Percentiles rank a stretch among this genome's conserved stretches.
These are phyloP conservation scores for Actias luna DNA, from an alignment of 2,888 invertebrate species.

Conservation along the genomic window DNA sequence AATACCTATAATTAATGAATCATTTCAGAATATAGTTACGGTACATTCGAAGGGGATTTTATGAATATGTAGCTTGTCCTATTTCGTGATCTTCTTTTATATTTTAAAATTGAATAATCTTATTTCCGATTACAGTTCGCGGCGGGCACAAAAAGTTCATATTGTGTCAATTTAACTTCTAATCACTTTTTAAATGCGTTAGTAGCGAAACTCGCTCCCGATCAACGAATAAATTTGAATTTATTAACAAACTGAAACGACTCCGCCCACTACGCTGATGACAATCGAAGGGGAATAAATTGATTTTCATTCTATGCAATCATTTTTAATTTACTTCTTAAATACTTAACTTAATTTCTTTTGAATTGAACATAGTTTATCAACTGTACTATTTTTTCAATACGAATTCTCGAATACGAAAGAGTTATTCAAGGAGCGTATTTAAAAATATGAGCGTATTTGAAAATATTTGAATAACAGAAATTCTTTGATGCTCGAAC, in stretches of 20 bases:
- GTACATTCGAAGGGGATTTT: not conserved
- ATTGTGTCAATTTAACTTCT: slow-evolving; percentile 81
- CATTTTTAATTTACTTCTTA: slow-evolving; percentile 12
- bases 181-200: slow-evolving; percentile 81
- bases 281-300: slow-evolving; percentile 72
- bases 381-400: not conserved
- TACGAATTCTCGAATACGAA: not conserved
- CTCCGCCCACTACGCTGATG: slow-evolving; percentile 54
- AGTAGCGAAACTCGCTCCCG: slow-evolving; percentile 66
- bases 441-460: no score
- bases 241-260: slow-evolving; percentile 72
- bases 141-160: slow-evolving; percentile 76
- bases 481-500: slow-evolving; percentile 47
- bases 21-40: not conserved
- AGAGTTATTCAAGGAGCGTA: slow-evolving; percentile 20
- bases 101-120: slow-evolving; percentile 71
- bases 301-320: slow-evolving; percentile 47
- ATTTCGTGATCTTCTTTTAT: slow-evolving; percentile 36
- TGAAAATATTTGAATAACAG: slow-evolving; percentile 30
- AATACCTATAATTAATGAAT: not conserved
- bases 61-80: slow-evolving; percentile 23
- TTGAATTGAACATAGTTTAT: not conserved
- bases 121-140: slow-evolving; percentile 64
- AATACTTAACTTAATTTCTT: not conserved
- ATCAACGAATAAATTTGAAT: slow-evolving; percentile 81